phyloP scores from a whole-genome alignment of 2,113 vertebrate genomes.

The Grus americana region DNA sequence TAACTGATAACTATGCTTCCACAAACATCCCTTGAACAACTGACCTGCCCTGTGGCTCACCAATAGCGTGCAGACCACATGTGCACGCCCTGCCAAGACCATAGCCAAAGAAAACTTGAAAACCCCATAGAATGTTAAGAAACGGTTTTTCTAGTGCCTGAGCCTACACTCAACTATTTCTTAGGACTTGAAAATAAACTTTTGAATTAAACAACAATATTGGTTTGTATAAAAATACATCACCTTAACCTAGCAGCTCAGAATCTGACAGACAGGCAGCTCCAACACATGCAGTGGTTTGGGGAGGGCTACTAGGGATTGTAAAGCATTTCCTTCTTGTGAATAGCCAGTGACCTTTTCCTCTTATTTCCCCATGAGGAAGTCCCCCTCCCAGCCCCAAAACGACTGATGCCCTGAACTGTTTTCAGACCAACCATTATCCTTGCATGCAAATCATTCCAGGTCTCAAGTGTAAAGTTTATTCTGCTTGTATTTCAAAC shows the following conservation, averaged over 20 bases:
- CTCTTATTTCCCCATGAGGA: background rate
- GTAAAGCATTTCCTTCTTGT: background rate
- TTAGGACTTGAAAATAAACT: background rate
- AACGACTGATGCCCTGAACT: background rate
- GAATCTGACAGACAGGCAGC: background rate
- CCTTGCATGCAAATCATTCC: background rate
- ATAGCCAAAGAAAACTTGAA: background rate
- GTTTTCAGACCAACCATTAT: background rate
- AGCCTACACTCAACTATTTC: background rate
- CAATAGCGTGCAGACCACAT: accelerated
- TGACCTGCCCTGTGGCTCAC: background rate
- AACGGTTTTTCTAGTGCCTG: background rate
- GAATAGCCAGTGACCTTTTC: background rate
- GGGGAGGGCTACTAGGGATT: background rate
- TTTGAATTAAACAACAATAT: background rate
- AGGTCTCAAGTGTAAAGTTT: background rate
- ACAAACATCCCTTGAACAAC: background rate
- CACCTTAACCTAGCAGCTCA: background rate
- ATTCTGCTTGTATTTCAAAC: background rate
- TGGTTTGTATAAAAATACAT: background rate
- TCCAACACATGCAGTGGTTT: accelerated
- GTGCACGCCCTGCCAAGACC: background rate
- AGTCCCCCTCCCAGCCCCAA: background rate
- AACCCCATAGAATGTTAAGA: background rate
- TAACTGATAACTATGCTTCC: background rate